Evolutionary conservation across 2,888 invertebrate genomes (phyloP).

Genomic region (Pediacus dermestoides): DNA sequence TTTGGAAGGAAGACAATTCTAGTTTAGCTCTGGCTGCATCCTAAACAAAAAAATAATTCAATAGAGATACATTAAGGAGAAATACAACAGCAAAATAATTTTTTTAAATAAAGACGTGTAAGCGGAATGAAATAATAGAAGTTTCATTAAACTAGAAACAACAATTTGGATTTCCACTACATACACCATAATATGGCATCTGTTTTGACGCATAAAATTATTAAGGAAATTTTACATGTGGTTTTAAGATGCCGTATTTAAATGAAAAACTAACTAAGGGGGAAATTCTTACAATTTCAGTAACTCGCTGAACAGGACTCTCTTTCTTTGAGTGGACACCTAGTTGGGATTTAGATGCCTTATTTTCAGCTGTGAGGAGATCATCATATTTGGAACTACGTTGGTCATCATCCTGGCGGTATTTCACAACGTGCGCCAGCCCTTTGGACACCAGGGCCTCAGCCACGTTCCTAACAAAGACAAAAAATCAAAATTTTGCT

Average conservation of each 20-base stretch:
- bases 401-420: slow-evolving; percentile 94
- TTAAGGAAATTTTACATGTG: background rate
- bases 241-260: slow-evolving; percentile 1
- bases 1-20: slow-evolving; percentile 89
- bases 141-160: slow-evolving; percentile 1
- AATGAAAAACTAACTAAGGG: background rate
- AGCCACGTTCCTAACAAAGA: slow-evolving; percentile 74
- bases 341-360: slow-evolving; percentile 81
- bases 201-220: background rate
- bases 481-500: slow-evolving; percentile 11
- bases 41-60: slow-evolving; percentile 45
- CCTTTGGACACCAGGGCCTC: slow-evolving; percentile 92
- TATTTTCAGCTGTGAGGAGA: slow-evolving; percentile 86
- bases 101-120: background rate
- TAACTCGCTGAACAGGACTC: slow-evolving; percentile 76
- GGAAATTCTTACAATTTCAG: slow-evolving; percentile 65
- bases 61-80: too few relatives aligned
- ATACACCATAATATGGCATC: background rate
- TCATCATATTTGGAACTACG: slow-evolving; percentile 92
- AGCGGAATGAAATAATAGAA: slow-evolving; percentile 1
- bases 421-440: slow-evolving; percentile 86
- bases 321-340: slow-evolving; percentile 89
- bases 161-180: slow-evolving; percentile 1
- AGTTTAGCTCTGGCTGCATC: slow-evolving; percentile 82
- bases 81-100: background rate